These are phyloP conservation scores for Hydrolagus colliei DNA, from an alignment of 2,797 vertebrate species.

Conservation along the genomic window DNA sequence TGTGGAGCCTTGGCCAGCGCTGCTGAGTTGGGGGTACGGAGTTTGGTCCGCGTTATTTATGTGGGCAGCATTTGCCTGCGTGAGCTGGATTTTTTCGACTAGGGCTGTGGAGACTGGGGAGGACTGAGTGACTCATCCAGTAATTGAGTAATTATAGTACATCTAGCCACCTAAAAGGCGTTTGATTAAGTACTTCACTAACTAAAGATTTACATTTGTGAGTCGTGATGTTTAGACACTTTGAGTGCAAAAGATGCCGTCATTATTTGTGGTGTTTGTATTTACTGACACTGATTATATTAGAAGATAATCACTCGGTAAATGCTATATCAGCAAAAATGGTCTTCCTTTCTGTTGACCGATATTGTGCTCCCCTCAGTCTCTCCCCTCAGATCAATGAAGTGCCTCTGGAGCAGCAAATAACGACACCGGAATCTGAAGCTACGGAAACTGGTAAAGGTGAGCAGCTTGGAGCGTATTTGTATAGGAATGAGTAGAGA, in stretches of 20 bases:
- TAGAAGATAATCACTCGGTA: neutral
- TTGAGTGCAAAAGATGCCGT: neutral
- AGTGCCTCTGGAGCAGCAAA: neutral
- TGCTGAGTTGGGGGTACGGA: no score
- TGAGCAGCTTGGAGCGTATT: neutral
- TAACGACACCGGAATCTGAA: neutral
- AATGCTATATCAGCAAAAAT: neutral
- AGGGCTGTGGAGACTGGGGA: no score
- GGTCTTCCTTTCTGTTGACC: neutral
- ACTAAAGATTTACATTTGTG: no score
- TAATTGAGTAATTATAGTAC: no score
- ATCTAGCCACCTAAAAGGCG: no score
- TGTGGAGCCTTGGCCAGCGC: no score
- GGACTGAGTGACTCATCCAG: no score
- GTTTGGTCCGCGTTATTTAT: no score
- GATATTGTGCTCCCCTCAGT: neutral
- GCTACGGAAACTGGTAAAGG: constrained; percentile 12
- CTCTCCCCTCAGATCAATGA: neutral
- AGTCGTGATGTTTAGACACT: no score
- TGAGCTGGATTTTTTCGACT: no score
- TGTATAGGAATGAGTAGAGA: neutral
- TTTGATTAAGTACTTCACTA: no score
- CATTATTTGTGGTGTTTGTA: neutral
- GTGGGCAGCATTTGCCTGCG: no score
- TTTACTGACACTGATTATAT: neutral